Base-by-base conservation (phyloP, 2,888 invertebrate species). In the Patella ulyssiponensis region DNA sequence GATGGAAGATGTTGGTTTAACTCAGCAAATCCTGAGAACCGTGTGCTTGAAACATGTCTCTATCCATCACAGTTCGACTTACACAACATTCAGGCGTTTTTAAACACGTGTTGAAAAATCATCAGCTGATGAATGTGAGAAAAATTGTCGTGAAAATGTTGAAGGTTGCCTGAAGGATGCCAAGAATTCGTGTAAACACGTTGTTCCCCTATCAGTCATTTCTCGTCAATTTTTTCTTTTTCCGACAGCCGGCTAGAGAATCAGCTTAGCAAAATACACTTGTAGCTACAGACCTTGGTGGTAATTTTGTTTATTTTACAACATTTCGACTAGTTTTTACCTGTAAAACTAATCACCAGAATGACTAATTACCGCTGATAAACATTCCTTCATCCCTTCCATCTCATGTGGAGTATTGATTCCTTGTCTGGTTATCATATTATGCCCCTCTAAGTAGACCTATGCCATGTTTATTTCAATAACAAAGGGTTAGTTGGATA, bases 301-400 rank as follows among this genome's bases (percentile, higher is more conserved):
- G 64, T 64, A 20, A 64, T 64, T 64, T 64, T 64, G 64, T 64
- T 64, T 64, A 64, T 64, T 64, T 64, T 64, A 64, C 64, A 64
- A 64, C 64, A 64, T 64, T 64, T 64, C 64, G 23, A 64, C 64
- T 64, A 23, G 20, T 64, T 20, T 23, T 64, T 64, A 64, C 20
- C 64, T 64, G 64, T 64, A 64, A 23, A 64, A 64, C 20, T 64
- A 64, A 64, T 64, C 64, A 64, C 20, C 23, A 23, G 64, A 64
- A 64, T 64, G 64, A 64, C 64, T 64, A 64, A 64, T 64, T 64
- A 64, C 64, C 64, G 23, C 64, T 23, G 64, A 64, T 64, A 64
- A 64, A 64, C 64, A 64, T 64, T 64, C 64, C 23, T 64, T 23
- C 23, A 23, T 23, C 64, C 23, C 20, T 64, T 64, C 23, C 64